These are phyloP conservation scores for Micropoecilia bifurca DNA, from an alignment of 2,797 vertebrate species.

Conservation along the genomic window DNA sequence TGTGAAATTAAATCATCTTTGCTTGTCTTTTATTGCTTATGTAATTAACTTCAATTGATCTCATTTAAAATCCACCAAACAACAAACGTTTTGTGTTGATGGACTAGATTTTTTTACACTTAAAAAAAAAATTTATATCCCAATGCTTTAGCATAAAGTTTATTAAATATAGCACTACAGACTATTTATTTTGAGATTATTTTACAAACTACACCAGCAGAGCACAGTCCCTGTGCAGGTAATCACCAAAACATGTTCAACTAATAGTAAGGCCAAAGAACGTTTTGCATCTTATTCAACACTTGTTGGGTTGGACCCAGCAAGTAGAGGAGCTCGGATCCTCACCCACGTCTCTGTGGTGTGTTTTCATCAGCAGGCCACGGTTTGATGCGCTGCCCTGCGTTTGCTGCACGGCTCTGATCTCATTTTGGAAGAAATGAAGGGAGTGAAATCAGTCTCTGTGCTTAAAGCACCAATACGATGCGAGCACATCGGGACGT, in stretches of 20 bases:
- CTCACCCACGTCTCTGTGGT: background rate
- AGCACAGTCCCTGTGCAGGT: constrained; percentile 20
- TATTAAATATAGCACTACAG: background rate
- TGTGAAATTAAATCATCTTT: constrained; percentile 1
- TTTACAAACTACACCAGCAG: constrained; percentile 5
- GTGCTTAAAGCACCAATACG: background rate
- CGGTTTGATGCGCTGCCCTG: background rate
- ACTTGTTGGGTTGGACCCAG: background rate
- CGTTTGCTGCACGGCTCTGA: background rate
- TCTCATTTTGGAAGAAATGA: background rate
- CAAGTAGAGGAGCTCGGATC: background rate
- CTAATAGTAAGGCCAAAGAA: constrained; percentile 13
- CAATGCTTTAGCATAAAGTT: background rate
- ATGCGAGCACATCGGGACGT: background rate
- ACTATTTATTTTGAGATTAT: background rate
- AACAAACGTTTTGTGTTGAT: background rate
- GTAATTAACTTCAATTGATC: background rate
- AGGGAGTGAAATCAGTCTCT: background rate
- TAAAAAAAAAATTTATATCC: background rate
- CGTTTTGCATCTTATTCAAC: constrained; percentile 5
- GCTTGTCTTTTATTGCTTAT: constrained; percentile 8
- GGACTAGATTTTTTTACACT: constrained; percentile 1
- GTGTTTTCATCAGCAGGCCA: constrained; percentile 5
- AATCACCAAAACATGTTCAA: constrained; percentile 38
- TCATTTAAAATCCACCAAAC: constrained; percentile 13